Percentiles rank a stretch among this genome's conserved stretches.
phyloP scores from a whole-genome alignment of 2,888 invertebrate genomes.

The Lapara coniferarum region DNA sequence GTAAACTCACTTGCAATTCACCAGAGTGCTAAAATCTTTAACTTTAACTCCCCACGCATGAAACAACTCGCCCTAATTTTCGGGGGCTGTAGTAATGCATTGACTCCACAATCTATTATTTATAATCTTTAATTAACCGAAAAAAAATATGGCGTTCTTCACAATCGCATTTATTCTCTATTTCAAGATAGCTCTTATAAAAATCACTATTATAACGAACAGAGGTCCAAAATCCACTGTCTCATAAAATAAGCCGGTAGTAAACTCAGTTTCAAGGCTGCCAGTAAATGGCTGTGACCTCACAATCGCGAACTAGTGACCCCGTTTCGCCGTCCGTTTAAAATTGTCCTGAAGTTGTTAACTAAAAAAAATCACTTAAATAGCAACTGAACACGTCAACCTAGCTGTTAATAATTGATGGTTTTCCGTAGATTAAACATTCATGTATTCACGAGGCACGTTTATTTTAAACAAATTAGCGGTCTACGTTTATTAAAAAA shows the following conservation, averaged over 20 bases:
- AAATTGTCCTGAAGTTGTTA: background rate
- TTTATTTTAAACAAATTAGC: too few species aligned
- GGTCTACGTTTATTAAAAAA: too few species aligned
- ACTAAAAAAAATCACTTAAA: conserved; percentile 6
- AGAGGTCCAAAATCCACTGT: conserved; percentile 8
- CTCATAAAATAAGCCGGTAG: background rate
- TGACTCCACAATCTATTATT: too few species aligned
- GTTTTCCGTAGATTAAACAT: background rate
- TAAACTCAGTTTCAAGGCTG: conserved; percentile 18
- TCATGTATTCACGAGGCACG: background rate
- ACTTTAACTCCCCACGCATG: too few species aligned
- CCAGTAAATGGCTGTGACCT: conserved; percentile 17
- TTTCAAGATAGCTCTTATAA: background rate
- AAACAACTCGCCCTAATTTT: too few species aligned
- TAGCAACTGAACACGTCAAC: conserved; percentile 14
- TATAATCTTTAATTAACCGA: too few species aligned
- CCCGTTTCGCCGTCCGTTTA: conserved; percentile 6
- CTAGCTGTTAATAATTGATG: background rate
- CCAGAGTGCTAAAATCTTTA: too few species aligned
- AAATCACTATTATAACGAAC: background rate
- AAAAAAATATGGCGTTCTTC: too few species aligned
- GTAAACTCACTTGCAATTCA: too few species aligned
- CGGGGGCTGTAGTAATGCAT: too few species aligned
- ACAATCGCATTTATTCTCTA: background rate
- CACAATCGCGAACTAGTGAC: conserved; percentile 6